Conservation (phyloP, 2,888 invertebrate species). For the Eudasyphora cyanicolor region DNA sequence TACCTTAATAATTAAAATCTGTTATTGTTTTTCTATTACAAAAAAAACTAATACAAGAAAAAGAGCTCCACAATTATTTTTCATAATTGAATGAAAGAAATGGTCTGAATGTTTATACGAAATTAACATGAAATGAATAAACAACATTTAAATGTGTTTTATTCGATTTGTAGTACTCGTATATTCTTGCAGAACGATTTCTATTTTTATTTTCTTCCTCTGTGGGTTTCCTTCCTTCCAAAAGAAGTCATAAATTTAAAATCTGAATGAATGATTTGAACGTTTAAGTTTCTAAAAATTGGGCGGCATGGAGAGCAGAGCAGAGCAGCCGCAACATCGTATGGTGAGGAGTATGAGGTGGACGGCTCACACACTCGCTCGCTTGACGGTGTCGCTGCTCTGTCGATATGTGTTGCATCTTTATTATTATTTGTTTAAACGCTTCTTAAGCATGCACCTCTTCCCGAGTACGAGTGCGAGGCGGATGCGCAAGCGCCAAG, state of each 20-base stretch:
- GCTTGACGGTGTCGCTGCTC: neutral
- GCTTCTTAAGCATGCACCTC: conserved; percentile 26
- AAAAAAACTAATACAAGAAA: conserved; percentile 33
- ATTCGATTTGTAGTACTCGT: conserved; percentile 13
- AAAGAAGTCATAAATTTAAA: conserved; percentile 12
- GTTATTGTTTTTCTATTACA: neutral
- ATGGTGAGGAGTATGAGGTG: too few relatives aligned
- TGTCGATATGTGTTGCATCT: neutral
- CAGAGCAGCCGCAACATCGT: neutral
- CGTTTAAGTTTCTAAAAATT: neutral
- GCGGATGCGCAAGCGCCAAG: neutral
- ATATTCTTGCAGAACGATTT: too few relatives aligned
- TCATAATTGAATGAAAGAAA: too few relatives aligned
- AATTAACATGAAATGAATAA: conserved; percentile 44
- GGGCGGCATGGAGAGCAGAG: neutral
- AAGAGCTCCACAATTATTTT: conserved; percentile 28
- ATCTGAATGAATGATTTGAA: conserved; percentile 2
- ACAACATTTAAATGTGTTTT: conserved; percentile 10
- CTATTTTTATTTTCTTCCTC: neutral
- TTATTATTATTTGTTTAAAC: conserved; percentile 41
- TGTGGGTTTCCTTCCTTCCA: neutral
- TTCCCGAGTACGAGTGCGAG: neutral
- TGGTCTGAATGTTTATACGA: conserved; percentile 23
- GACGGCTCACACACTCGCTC: neutral
- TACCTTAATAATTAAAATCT: neutral